Evolutionary conservation across 2,113 vertebrate species (phyloP).

Genomic region (Pelecanus crispus): DNA sequence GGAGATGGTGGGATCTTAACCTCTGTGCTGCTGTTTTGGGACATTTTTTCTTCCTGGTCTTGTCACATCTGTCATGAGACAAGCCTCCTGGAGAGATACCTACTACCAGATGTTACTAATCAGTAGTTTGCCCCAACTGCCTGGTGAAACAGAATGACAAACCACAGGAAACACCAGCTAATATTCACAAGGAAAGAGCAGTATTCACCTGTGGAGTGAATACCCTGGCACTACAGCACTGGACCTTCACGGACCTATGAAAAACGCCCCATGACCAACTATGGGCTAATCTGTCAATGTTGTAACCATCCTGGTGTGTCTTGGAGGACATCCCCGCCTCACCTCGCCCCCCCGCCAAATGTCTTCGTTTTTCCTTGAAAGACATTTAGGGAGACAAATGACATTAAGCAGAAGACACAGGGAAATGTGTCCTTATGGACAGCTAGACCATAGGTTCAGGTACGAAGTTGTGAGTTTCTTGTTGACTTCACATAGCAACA

Average conservation of each 20-base stretch:
- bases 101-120: background rate
- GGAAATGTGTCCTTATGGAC: fast-evolving
- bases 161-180: background rate
- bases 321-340: no score
- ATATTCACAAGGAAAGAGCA: background rate
- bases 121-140: background rate
- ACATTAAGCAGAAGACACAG: background rate
- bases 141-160: background rate
- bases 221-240: background rate
- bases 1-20: background rate
- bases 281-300: background rate
- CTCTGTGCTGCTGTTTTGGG: background rate
- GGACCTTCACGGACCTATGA: background rate
- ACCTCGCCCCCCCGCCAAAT: no score
- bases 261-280: background rate
- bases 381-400: background rate
- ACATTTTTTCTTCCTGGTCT: background rate
- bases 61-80: background rate
- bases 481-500: background rate
- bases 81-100: background rate
- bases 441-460: background rate
- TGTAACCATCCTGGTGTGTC: background rate
- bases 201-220: background rate
- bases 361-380: background rate
- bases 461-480: background rate